Percentiles rank a stretch among this genome's conserved stretches.
Evolutionary conservation across 2,113 vertebrate species (phyloP).

Genomic region (Daphoenositta chrysoptera): DNA sequence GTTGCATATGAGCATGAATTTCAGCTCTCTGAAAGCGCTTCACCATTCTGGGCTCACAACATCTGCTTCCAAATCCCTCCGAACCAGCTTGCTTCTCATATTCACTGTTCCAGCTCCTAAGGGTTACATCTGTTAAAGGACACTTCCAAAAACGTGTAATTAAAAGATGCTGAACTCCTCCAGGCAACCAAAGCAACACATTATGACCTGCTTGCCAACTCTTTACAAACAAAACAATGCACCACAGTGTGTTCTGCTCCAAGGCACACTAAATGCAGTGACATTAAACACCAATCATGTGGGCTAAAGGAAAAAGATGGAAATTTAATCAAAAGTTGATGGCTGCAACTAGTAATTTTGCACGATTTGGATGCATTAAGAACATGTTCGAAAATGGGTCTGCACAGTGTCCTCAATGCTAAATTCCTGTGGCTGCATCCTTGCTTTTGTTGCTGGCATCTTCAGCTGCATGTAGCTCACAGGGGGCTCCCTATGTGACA

Average conservation of each 20-base stretch:
- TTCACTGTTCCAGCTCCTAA: not conserved
- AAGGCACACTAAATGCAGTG: not conserved
- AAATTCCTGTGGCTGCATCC: not conserved
- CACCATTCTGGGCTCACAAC: not conserved
- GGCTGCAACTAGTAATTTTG: not conserved
- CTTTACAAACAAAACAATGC: not conserved
- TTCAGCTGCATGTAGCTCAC: not conserved
- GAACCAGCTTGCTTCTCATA: not conserved
- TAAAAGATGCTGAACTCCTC: not conserved
- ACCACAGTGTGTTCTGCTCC: not conserved
- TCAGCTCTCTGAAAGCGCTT: not conserved
- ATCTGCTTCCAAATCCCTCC: not conserved
- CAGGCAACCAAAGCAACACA: not conserved
- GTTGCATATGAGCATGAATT: not conserved
- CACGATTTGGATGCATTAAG: not conserved
- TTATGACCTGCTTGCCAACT: not conserved
- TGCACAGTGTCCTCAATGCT: not conserved
- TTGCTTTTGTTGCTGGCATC: not conserved
- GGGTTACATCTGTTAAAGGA: not conserved
- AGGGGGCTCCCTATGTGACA: not conserved
- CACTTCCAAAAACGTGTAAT: not conserved
- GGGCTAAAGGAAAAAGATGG: not conserved
- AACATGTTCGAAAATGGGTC: not conserved
- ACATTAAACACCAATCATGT: not conserved
- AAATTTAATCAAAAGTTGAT: not conserved